Conservation (phyloP, 2,797 vertebrate species). For the Toxotes lorentzi region DNA sequence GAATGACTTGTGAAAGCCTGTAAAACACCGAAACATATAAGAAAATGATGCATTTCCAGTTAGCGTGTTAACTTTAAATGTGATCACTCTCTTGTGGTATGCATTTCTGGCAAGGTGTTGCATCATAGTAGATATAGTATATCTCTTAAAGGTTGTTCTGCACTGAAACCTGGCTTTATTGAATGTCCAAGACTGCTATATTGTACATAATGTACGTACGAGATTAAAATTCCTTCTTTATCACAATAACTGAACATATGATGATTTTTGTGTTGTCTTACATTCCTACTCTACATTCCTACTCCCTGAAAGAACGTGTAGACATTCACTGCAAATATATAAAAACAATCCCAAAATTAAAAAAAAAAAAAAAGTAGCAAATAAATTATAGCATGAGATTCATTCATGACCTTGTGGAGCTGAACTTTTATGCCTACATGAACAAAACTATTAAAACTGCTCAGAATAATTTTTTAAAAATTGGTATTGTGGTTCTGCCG, state of each 20-base stretch:
- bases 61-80: constrained; percentile 30
- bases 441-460: neutral
- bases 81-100: constrained; percentile 21
- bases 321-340: neutral
- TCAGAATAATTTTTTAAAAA: too few relatives aligned
- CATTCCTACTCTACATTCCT: neutral
- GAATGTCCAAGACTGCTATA: constrained; percentile 61
- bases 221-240: constrained; percentile 81
- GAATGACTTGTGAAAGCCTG: constrained; percentile 12
- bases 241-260: constrained; percentile 25
- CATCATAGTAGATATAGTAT: constrained; percentile 59
- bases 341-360: too few relatives aligned
- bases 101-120: constrained; percentile 43
- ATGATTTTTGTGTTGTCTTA: constrained; percentile 10
- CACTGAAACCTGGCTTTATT: constrained; percentile 64
- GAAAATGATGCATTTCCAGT: constrained; percentile 35
- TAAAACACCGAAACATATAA: neutral
- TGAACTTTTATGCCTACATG: neutral
- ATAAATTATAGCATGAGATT: too few relatives aligned
- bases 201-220: constrained; percentile 80
- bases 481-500: neutral
- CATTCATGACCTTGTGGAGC: neutral
- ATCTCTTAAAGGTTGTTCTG: constrained; percentile 57
- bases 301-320: neutral
- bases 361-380: too few relatives aligned